Conservation (phyloP, 2,113 vertebrate genomes). For the Grantiella picta region DNA sequence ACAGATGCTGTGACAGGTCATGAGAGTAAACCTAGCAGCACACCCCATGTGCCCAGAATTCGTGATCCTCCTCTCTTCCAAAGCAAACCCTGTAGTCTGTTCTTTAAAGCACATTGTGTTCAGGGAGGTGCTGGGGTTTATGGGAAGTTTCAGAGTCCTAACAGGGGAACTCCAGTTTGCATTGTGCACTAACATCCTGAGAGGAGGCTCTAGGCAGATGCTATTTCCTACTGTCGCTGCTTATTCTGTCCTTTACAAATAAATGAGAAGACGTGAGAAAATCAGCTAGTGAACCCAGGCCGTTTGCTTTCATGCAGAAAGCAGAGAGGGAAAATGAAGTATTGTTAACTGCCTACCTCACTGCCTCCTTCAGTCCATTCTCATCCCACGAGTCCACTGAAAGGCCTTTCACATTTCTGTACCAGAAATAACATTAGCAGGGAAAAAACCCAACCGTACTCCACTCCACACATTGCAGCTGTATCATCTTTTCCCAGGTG, state of each 20-base stretch:
- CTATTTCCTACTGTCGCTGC: neutral
- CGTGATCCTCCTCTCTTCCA: rapidly evolving
- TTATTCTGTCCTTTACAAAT: neutral
- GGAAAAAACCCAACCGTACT: neutral
- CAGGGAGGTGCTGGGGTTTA: neutral
- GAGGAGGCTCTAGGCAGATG: neutral
- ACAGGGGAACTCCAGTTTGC: neutral
- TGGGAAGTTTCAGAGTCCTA: neutral
- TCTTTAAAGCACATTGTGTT: neutral
- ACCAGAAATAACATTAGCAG: neutral
- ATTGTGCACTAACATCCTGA: neutral
- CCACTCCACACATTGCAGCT: neutral
- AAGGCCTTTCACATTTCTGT: neutral
- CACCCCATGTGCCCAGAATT: neutral
- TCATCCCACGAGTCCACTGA: neutral
- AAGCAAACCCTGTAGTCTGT: neutral
- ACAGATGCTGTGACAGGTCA: neutral
- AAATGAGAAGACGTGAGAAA: rapidly evolving
- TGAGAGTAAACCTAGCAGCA: neutral
- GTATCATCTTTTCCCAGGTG: slow-evolving; percentile 20
- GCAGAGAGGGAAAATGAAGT: neutral
- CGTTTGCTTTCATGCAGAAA: neutral
- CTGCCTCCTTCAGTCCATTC: neutral
- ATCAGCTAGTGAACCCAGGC: neutral
- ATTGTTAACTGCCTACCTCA: neutral